Base-by-base conservation (phyloP, 2,797 vertebrate species). In the Anguilla megastoma region DNA sequence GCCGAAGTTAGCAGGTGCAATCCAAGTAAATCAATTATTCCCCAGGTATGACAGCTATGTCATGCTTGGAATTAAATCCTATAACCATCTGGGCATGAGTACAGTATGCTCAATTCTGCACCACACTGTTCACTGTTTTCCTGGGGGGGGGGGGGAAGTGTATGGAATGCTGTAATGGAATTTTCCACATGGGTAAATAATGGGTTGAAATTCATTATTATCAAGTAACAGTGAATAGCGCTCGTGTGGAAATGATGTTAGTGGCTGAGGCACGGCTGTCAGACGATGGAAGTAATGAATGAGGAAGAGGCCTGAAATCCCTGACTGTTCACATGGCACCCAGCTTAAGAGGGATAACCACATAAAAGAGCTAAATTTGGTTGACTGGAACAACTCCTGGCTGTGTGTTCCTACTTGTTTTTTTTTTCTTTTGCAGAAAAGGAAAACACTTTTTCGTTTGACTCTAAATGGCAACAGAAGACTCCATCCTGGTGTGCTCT, bases 321-420 rank as follows among this genome's bases (percentile, higher is more conserved):
- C 79, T 82, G 21, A 12, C 79, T 82, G 79, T 14, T 82, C 79
- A 48, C 79, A 82, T 45, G 45, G 45, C 18, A 21, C 1, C 36
- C 76, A 80, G 76, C 41, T 82, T 82, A 82, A 50, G 45, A 21
- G 21, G 76, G 76, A 80, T 80, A 18, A 82, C 36, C 1, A 36
- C 41, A 82, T 16, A 50, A 50, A 48, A 82, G 45, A 82, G 41
- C 79, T 50, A n/a, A n/a, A 82, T 48, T n/a, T 82, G 45, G 45
- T 82, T 50, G 4, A 82, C 41, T 82, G 79, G 79, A 82, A 50
- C 45, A 82, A 50, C 45, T 82, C 45, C 45, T n/a, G 79, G 33
- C 33, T 7, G 12, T 76, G 74, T 41, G 12, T n/a, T 76, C 45
- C 24, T 27, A 9, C 45, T 33, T 2, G 2, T 5, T 14, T 50